Percentiles rank a stretch among this genome's conserved stretches.
phyloP scores from a whole-genome alignment of 1,140 invertebrate genomes.

The Meloidogyne chitwoodi region DNA sequence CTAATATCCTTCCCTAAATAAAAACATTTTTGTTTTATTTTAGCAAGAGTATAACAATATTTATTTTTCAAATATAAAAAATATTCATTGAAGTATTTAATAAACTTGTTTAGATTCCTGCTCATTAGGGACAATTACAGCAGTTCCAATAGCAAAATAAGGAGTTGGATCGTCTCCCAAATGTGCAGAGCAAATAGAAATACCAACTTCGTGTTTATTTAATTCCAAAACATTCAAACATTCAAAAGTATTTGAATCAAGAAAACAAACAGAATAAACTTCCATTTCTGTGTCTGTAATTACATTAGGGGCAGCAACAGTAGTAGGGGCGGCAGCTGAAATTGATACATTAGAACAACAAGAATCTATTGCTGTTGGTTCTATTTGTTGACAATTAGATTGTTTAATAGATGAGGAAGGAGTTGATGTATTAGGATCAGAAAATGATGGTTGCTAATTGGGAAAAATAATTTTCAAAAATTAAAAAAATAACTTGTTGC shows the following conservation, averaged over 20 bases:
- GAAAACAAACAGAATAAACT: conserved; percentile 81
- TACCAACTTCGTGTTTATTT: conserved; percentile 71
- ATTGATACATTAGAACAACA: neutral
- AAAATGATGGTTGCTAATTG: neutral
- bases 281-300: conserved; percentile 73
- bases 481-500: neutral
- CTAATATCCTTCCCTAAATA: conserved; percentile 73
- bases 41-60: too few species aligned
- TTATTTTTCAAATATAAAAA: neutral
- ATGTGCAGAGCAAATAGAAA: conserved; percentile 66
- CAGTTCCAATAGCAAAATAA: conserved; percentile 91
- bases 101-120: conserved; percentile 76
- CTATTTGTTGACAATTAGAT: conserved; percentile 48
- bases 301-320: neutral
- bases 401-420: conserved; percentile 20
- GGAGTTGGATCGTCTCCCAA: conserved; percentile 83
- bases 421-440: neutral
- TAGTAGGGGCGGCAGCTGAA: neutral
- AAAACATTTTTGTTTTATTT: neutral
- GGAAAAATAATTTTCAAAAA: neutral
- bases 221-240: conserved; percentile 36
- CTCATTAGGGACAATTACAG: conserved; percentile 86
- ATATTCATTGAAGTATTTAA: neutral
- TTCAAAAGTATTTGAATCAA: conserved; percentile 92
- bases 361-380: conserved; percentile 60